These are phyloP conservation scores for Pollachius pollachius DNA, from an alignment of 2,113 vertebrate species.

Conservation along the genomic window DNA sequence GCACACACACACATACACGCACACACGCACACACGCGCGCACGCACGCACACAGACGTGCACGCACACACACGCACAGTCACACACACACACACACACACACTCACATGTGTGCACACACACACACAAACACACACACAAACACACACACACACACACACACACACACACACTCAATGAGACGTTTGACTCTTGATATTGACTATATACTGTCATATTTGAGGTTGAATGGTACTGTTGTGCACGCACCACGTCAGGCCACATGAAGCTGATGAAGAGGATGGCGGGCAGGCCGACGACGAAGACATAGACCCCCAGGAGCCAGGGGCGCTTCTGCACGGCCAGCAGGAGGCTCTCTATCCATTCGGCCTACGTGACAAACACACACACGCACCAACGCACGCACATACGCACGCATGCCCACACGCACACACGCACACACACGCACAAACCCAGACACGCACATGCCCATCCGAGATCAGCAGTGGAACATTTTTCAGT, in stretches of 20 bases:
- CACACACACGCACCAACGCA: too few relatives aligned
- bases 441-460: too few relatives aligned
- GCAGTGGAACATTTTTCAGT: too few relatives aligned
- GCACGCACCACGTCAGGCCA: constrained; percentile 75
- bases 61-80: background rate
- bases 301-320: constrained; percentile 76
- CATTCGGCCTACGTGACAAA: constrained; percentile 46
- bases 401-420: too few relatives aligned
- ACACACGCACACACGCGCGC: constrained; percentile 1
- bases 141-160: too few relatives aligned
- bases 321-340: constrained; percentile 70
- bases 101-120: too few relatives aligned
- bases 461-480: too few relatives aligned
- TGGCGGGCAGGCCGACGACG: constrained; percentile 71
- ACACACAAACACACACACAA: constrained; percentile 6
- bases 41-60: background rate
- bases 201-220: background rate
- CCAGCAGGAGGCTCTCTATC: constrained; percentile 62
- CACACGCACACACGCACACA: too few relatives aligned
- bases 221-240: background rate
- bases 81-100: too few relatives aligned
- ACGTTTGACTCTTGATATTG: background rate
- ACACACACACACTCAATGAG: constrained; percentile 6
- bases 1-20: too few relatives aligned
- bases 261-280: constrained; percentile 77